Evolutionary conservation across 2,888 invertebrate species (phyloP).

Genomic region (Salticus scenicus): DNA sequence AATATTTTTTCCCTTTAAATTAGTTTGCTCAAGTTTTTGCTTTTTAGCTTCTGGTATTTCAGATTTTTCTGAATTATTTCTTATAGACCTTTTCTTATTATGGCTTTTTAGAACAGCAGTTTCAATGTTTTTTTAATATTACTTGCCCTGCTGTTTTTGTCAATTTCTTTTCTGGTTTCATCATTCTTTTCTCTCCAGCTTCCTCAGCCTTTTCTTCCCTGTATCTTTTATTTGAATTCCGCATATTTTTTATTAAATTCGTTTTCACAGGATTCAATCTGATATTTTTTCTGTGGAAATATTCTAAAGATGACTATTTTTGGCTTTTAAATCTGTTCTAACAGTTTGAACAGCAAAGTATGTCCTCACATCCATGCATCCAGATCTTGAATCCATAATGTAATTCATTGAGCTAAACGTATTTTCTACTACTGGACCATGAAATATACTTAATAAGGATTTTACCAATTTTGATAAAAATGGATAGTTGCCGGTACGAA

Average conservation of each 20-base stretch:
- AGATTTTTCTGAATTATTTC: too few relatives aligned
- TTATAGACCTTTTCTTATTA: too few relatives aligned
- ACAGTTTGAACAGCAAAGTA: neutral
- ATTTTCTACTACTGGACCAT: neutral
- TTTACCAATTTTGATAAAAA: neutral
- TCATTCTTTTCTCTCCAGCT: too few relatives aligned
- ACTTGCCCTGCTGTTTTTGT: too few relatives aligned
- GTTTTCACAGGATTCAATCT: neutral
- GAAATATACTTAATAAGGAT: neutral
- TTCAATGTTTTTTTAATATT: too few relatives aligned
- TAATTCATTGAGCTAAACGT: neutral
- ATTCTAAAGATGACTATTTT: neutral
- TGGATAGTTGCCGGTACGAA: neutral
- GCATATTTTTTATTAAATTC: neutral
- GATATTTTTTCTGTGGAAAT: neutral
- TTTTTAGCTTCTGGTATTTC: too few relatives aligned
- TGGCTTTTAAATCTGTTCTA: neutral
- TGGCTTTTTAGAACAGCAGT: too few relatives aligned
- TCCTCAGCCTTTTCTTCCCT: neutral
- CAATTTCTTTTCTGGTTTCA: too few relatives aligned
- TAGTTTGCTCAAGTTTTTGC: too few relatives aligned
- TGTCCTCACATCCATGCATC: neutral
- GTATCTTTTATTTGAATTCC: neutral
- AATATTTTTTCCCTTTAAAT: too few relatives aligned
- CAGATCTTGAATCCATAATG: neutral